phyloP scores from a whole-genome alignment of 2,888 invertebrate genomes.

The Pyrochroa serraticornis region DNA sequence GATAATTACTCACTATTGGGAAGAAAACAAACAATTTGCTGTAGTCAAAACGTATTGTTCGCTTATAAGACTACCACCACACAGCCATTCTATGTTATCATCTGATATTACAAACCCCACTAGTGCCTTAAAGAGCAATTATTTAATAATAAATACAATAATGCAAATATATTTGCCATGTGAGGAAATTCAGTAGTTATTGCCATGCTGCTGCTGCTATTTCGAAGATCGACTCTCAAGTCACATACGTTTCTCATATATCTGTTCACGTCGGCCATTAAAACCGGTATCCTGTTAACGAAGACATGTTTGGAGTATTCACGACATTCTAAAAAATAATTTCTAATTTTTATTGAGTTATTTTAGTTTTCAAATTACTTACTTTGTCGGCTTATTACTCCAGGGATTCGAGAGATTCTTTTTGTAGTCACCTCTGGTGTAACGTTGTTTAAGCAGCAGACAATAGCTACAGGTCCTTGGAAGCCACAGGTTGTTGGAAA shows the following conservation, averaged over 20 bases:
- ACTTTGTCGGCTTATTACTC: constrained; percentile 11
- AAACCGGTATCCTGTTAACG: constrained; percentile 1
- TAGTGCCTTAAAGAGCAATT: no score
- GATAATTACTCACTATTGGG: no score
- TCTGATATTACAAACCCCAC: no score
- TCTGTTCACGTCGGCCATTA: not conserved
- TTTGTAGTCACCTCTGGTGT: not conserved
- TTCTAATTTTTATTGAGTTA: not conserved
- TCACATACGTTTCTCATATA: not conserved
- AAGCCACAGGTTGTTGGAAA: constrained; percentile 7
- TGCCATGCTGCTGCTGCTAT: not conserved
- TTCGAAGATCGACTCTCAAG: not conserved
- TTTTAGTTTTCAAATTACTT: not conserved
- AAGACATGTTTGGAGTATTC: constrained; percentile 10
- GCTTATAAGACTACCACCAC: no score
- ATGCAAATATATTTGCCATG: no score
- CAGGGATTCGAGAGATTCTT: not conserved
- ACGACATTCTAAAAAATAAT: constrained; percentile 6
- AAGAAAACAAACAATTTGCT: no score
- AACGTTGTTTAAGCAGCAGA: constrained; percentile 3
- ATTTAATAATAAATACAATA: no score
- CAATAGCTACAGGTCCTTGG: constrained; percentile 7
- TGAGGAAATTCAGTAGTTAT: no score
- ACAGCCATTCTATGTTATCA: no score
- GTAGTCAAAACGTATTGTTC: no score